These are phyloP conservation scores for Sylvia atricapilla DNA, from an alignment of 2,113 vertebrate genomes.

Conservation along the genomic window DNA sequence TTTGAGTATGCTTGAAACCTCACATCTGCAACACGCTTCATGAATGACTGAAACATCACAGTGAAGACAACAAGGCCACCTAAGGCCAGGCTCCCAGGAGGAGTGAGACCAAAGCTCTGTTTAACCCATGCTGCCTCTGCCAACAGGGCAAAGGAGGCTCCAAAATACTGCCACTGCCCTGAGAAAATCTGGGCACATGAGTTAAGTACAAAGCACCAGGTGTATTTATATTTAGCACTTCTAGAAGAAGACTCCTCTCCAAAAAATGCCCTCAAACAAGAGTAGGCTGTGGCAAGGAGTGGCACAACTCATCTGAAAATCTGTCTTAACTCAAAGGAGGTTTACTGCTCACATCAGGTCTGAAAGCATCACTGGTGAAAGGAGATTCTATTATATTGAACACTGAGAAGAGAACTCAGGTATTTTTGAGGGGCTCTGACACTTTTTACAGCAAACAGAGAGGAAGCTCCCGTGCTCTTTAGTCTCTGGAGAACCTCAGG, in stretches of 20 bases:
- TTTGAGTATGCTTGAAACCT: neutral
- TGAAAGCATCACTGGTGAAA: neutral
- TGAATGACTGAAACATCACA: neutral
- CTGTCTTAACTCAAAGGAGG: neutral
- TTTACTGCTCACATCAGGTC: neutral
- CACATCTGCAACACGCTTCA: neutral
- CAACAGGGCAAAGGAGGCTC: neutral
- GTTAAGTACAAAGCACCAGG: neutral
- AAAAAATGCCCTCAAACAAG: neutral
- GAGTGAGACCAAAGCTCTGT: neutral
- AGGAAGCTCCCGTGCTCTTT: neutral
- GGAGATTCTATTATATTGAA: neutral
- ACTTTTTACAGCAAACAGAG: neutral
- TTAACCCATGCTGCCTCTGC: neutral
- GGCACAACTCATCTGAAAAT: neutral
- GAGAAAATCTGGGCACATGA: neutral
- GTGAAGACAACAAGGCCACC: neutral
- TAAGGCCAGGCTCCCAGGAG: neutral
- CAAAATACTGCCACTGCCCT: neutral
- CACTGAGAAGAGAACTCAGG: neutral
- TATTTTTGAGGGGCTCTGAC: neutral
- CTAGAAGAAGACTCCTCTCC: neutral
- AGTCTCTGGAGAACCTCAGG: neutral
- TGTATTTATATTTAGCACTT: neutral
- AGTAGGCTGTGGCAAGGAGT: neutral